Evolutionary conservation across 2,113 vertebrate species (phyloP).

Genomic region (Myiopsitta monachus): DNA sequence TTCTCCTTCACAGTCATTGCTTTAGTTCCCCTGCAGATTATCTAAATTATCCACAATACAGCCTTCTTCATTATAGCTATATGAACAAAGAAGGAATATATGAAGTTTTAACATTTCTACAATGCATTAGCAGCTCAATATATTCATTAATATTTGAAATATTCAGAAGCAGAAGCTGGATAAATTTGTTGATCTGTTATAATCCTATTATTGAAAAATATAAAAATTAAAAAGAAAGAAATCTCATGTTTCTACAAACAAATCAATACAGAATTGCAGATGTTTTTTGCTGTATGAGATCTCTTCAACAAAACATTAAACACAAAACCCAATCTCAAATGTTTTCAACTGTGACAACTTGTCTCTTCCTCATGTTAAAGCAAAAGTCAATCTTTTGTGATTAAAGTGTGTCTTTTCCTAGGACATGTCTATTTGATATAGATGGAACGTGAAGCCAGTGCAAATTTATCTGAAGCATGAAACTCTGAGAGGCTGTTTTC

Average conservation of each 20-base stretch:
- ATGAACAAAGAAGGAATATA: background rate
- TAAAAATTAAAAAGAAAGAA: background rate
- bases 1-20: conserved; percentile 44
- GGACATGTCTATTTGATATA: background rate
- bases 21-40: conserved; percentile 34
- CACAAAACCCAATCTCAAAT: background rate
- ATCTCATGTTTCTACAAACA: background rate
- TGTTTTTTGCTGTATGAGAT: background rate
- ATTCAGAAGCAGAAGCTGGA: background rate
- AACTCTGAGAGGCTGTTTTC: background rate
- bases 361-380: background rate
- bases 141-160: background rate
- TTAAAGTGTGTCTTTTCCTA: background rate
- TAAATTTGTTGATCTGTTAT: background rate
- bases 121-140: background rate
- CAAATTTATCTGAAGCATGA: background rate
- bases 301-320: background rate
- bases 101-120: background rate
- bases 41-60: conserved; percentile 38
- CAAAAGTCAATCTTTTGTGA: background rate
- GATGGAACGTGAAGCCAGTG: background rate
- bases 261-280: background rate
- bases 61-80: background rate
- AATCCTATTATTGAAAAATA: background rate
- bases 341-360: background rate